phyloP scores from a whole-genome alignment of 2,888 invertebrate genomes.

The Rhagophthalmus giganteus region DNA sequence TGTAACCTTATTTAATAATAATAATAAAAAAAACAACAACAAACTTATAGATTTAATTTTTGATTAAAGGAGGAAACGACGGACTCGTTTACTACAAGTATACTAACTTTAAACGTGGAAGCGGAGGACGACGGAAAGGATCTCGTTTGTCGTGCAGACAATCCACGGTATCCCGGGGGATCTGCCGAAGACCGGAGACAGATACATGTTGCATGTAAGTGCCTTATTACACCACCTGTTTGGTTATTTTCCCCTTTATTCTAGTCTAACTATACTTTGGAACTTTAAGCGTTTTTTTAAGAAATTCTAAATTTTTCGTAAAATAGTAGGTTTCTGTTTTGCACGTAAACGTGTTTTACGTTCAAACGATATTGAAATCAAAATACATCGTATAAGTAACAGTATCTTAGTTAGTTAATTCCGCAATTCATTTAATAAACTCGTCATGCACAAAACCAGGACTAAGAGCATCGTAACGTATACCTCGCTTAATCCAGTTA shows the following conservation, averaged over 20 bases:
- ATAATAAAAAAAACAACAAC: neutral
- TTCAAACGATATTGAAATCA: slow-evolving; percentile 9
- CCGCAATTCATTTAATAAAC: slow-evolving; percentile 50
- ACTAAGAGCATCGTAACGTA: slow-evolving; percentile 45
- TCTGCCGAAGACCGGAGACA: slow-evolving; percentile 76
- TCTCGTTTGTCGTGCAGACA: slow-evolving; percentile 82
- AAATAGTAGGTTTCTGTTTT: too few relatives aligned
- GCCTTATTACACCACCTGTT: slow-evolving; percentile 35
- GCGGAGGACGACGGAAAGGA: slow-evolving; percentile 81
- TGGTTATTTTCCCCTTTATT: slow-evolving; percentile 20
- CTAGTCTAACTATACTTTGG: too few relatives aligned
- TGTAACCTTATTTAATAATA: neutral
- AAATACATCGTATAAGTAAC: slow-evolving; percentile 17
- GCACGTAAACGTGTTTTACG: too few relatives aligned
- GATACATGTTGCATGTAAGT: slow-evolving; percentile 85
- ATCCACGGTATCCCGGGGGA: slow-evolving; percentile 83
- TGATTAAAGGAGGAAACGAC: slow-evolving; percentile 62
- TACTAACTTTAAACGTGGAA: slow-evolving; percentile 73
- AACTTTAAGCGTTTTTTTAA: too few relatives aligned
- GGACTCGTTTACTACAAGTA: slow-evolving; percentile 71
- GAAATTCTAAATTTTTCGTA: too few relatives aligned
- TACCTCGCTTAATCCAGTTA: slow-evolving; percentile 50
- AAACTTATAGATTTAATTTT: slow-evolving; percentile 9
- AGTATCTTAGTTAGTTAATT: slow-evolving; percentile 21
- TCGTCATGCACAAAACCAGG: slow-evolving; percentile 51